phyloP scores from a whole-genome alignment of 2,888 invertebrate genomes.

The Venusia cambrica region DNA sequence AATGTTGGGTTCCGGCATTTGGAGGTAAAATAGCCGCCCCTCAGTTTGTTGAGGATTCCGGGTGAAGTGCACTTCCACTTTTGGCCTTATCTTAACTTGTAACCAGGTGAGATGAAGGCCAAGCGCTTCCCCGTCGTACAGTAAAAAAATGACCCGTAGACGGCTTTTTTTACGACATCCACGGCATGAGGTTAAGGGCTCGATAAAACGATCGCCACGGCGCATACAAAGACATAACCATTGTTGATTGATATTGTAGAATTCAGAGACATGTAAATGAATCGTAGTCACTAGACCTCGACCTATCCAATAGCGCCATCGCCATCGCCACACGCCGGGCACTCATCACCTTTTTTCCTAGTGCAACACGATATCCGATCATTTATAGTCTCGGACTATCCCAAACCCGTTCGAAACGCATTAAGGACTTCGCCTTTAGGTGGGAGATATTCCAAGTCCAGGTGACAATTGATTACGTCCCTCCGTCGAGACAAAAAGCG shows the following conservation, averaged over 20 bases:
- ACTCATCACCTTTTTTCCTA: slow-evolving; percentile 76
- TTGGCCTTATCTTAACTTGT: too few species aligned
- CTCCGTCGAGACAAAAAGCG: slow-evolving; percentile 69
- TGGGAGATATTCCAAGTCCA: slow-evolving; percentile 65
- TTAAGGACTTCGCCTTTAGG: slow-evolving; percentile 61
- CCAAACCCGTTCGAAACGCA: slow-evolving; percentile 71
- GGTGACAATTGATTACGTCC: slow-evolving; percentile 77
- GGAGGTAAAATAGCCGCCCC: too few species aligned
- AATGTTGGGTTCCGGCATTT: too few species aligned
- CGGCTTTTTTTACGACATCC: too few species aligned
- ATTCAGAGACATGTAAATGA: slow-evolving; percentile 54
- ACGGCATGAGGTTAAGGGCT: too few species aligned
- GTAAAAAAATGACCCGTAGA: too few species aligned
- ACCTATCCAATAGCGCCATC: slow-evolving; percentile 67
- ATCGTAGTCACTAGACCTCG: slow-evolving; percentile 43
- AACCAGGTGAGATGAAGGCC: too few species aligned
- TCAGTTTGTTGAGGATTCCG: too few species aligned
- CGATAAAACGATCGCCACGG: too few species aligned
- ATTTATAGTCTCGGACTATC: slow-evolving; percentile 65
- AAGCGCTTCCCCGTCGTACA: too few species aligned
- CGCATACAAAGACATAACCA: too few species aligned
- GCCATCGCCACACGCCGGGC: slow-evolving; percentile 51
- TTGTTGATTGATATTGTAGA: slow-evolving; percentile 29
- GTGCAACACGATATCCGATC: slow-evolving; percentile 75
- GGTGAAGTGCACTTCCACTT: too few species aligned